Conservation (phyloP, 2,797 vertebrate genomes). For the Miichthys miiuy region DNA sequence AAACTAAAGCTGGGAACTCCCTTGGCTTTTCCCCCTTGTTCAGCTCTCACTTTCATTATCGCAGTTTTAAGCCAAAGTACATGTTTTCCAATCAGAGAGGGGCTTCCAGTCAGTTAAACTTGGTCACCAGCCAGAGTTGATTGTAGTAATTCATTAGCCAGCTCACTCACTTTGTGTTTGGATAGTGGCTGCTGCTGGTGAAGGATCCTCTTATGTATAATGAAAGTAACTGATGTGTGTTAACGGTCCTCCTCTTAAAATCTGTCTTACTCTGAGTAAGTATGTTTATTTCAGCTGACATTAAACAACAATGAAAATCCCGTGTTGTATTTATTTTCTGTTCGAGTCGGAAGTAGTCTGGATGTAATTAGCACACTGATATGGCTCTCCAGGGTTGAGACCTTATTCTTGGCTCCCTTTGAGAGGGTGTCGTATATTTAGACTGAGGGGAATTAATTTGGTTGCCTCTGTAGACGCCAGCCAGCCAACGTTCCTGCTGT, state of each 20-base stretch:
- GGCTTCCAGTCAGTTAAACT: not conserved
- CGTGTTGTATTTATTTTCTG: constrained; percentile 11
- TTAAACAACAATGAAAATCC: not conserved
- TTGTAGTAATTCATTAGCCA: not conserved
- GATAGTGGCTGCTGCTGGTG: not conserved
- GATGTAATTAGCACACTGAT: constrained; percentile 70
- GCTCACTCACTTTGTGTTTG: not conserved
- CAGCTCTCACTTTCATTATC: not conserved
- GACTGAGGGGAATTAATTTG: constrained; percentile 73
- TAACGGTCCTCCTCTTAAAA: not conserved
- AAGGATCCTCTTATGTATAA: not conserved
- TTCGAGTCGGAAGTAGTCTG: constrained; percentile 46
- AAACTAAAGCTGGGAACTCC: not conserved
- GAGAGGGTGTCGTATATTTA: constrained; percentile 66
- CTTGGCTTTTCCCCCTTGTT: too few species aligned
- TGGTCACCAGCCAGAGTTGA: not conserved
- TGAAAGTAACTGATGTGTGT: not conserved
- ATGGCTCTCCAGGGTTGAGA: constrained; percentile 50
- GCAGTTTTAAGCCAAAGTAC: not conserved
- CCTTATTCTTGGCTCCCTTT: constrained; percentile 58
- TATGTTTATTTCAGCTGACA: not conserved
- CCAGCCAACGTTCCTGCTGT: constrained; percentile 36
- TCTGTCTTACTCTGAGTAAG: too few species aligned
- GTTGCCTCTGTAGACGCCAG: constrained; percentile 31
- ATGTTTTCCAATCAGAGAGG: too few species aligned